Evolutionary conservation across 2,797 vertebrate species (phyloP), one percentile per base, ranked within the genome.

Genomic region (Karalla daura): DNA sequence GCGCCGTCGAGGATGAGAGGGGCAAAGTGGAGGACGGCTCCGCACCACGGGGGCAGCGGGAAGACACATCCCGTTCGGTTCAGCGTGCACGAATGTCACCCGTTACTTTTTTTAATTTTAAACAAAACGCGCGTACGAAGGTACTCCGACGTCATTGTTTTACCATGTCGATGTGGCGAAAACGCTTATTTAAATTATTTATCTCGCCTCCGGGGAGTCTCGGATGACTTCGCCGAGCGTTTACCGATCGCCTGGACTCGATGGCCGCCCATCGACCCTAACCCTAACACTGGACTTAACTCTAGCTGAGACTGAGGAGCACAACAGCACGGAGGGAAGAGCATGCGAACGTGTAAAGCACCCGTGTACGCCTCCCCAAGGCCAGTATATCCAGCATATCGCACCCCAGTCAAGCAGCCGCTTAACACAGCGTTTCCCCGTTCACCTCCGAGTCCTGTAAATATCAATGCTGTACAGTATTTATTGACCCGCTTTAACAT

Each of bases 391-490:
- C 65, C 7, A 20, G n/a, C 27, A 24, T 40, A 56, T 66, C 40
- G 24, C 28, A n/a, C n/a, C n/a, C n/a, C n/a, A n/a, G n/a, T n/a
- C n/a, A n/a, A n/a, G n/a, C n/a, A n/a, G n/a, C n/a, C n/a, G n/a
- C n/a, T n/a, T n/a, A n/a, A n/a, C n/a, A 63, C n/a, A n/a, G 25
- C 40, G 21, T 40, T 33, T n/a, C n/a, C n/a, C n/a, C n/a, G n/a
- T 52, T 46, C 25, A 51, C 25, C 56, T 47, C n/a, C 18, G 47
- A 55, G 44, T 28, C 52, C 13, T 91, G 83, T 89, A 86, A 78
- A 89, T 90, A 89, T 87, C 70, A 71, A 78, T 74, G 65, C 63
- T 91, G 90, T 90, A 91, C 73, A 91, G 85, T 91, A 92, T 92
- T 91, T 90, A 91, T 90, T 89, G 58, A 32, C 75, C 67, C 60